Conservation (phyloP, 2,113 vertebrate genomes). For the Heterochromis multidens region DNA sequence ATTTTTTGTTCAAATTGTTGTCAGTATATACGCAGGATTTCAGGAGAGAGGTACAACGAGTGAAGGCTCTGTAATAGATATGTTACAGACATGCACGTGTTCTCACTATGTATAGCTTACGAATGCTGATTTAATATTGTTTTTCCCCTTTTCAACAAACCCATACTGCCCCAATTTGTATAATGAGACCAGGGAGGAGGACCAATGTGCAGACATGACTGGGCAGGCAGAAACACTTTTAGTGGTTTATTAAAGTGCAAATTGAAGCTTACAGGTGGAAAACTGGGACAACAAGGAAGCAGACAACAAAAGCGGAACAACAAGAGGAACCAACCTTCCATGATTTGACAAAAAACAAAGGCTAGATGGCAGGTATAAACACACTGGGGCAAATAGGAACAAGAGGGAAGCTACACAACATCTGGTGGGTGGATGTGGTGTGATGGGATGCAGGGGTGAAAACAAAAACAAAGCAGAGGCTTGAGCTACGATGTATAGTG, state of each 20-base stretch:
- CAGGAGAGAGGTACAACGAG: no score
- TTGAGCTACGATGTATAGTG: not conserved
- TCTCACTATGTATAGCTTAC: not conserved
- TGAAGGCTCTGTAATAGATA: no score
- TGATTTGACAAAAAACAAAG: not conserved
- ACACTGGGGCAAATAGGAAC: no score
- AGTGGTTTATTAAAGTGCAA: not conserved
- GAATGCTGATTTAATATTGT: not conserved
- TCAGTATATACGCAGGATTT: not conserved
- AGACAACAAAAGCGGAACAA: not conserved
- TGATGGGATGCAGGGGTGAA: not conserved
- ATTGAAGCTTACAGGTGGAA: not conserved
- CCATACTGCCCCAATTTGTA: not conserved
- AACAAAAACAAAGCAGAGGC: not conserved
- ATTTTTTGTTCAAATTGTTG: not conserved
- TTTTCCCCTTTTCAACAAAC: not conserved
- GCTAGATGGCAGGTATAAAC: not conserved
- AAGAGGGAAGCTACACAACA: not conserved
- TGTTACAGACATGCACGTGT: no score
- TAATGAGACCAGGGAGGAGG: not conserved
- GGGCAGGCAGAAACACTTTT: not conserved
- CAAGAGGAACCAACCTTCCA: not conserved
- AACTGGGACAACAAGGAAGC: not conserved
- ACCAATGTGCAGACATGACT: not conserved
- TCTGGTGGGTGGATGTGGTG: not conserved